phyloP scores from a whole-genome alignment of 92 coral and sea anemone species.

The Epizoanthus rinbou region DNA sequence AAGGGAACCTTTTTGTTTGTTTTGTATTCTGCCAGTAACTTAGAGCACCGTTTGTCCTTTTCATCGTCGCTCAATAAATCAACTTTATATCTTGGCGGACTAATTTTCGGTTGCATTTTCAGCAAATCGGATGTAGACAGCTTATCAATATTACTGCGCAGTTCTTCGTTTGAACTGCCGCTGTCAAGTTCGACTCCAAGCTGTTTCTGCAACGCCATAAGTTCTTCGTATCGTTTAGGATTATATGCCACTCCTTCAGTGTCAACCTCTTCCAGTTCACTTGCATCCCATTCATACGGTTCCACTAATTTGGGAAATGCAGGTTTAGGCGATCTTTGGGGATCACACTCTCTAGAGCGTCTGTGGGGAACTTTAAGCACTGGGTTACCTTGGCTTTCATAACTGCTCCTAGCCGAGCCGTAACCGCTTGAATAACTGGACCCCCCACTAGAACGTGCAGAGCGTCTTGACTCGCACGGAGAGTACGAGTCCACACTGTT shows the following conservation, averaged over 20 bases:
- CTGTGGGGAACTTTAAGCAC: constrained; percentile 24
- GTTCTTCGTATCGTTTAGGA: constrained; percentile 57
- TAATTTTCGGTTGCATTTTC: constrained; percentile 51
- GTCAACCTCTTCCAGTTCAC: constrained; percentile 61
- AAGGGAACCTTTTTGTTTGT: constrained; percentile 69
- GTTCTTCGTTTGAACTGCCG: constrained; percentile 64
- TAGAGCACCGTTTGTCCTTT: constrained; percentile 89
- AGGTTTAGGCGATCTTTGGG: constrained; percentile 35
- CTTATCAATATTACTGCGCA: constrained; percentile 60
- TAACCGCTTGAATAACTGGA: constrained; percentile 68
- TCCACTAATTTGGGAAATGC: constrained; percentile 60
- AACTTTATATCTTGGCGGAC: constrained; percentile 75
- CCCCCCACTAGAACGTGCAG: constrained; percentile 70
- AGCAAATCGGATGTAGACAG: constrained; percentile 64
- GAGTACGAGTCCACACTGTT: constrained; percentile 82
- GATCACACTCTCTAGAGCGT: constrained; percentile 45
- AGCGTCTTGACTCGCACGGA: constrained; percentile 51
- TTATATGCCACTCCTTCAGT: constrained; percentile 59
- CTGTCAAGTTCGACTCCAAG: constrained; percentile 70
- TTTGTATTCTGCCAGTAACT: constrained; percentile 86
- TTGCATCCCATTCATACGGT: constrained; percentile 85
- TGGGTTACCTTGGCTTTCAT: constrained; percentile 43
- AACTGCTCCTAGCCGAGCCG: constrained; percentile 64
- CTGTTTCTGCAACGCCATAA: constrained; percentile 62
- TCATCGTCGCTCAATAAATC: constrained; percentile 72